A percentile compares a stretch with the other conserved stretches of the same genome.
phyloP scores from a whole-genome alignment of 2,797 vertebrate genomes.

The Spinibarbus caldwelli region DNA sequence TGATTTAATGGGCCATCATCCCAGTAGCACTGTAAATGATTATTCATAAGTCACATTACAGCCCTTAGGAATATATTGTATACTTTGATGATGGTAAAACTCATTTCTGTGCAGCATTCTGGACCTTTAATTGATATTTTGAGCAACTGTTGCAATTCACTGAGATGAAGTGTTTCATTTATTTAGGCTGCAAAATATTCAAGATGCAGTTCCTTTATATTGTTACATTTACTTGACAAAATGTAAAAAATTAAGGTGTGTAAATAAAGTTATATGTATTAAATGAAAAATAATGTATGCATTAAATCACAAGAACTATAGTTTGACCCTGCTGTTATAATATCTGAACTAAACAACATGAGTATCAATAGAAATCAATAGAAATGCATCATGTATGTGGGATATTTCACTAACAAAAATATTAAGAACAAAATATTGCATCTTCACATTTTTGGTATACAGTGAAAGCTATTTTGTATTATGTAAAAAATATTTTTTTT shows the following conservation, averaged over 20 bases:
- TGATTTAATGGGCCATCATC: neutral
- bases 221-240: neutral
- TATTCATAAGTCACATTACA: conserved; percentile 11
- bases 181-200: neutral
- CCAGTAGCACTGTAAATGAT: conserved; percentile 3
- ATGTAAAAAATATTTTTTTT: no score
- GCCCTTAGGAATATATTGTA: neutral
- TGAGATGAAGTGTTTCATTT: neutral
- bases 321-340: neutral
- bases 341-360: neutral
- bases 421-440: no score
- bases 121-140: neutral
- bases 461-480: no score
- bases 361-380: neutral
- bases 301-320: neutral
- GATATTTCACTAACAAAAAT: no score
- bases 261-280: neutral
- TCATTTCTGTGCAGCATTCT: neutral
- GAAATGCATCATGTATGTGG: no score
- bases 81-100: no score
- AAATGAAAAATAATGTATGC: neutral
- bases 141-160: neutral
- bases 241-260: neutral
- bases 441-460: no score
- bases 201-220: neutral